These are phyloP conservation scores for Acropora yongei DNA, from an alignment of 64 coral and sea anemone species.

Conservation along the genomic window DNA sequence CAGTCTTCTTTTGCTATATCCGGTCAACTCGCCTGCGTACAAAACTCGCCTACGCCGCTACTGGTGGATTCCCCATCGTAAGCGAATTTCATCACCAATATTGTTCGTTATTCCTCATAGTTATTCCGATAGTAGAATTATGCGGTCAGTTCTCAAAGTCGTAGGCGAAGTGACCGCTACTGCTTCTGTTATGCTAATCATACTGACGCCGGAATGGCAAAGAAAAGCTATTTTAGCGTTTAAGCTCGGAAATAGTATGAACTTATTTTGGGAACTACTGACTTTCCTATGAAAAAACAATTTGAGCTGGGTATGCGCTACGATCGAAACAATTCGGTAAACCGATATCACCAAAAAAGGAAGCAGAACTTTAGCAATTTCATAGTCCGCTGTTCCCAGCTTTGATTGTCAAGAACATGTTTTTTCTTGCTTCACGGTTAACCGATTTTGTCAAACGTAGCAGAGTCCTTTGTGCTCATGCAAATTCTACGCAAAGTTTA, in stretches of 20 bases:
- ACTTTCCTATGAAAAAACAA: too few species aligned
- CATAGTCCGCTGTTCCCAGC: background rate
- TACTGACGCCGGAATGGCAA: background rate
- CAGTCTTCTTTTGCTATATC: too few species aligned
- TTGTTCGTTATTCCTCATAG: too few species aligned
- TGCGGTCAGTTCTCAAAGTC: too few species aligned
- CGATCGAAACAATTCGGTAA: background rate
- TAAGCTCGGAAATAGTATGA: background rate
- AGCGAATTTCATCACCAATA: too few species aligned
- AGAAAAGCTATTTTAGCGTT: background rate
- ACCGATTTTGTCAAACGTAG: conserved; percentile 13
- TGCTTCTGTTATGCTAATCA: conserved; percentile 29
- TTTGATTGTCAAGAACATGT: background rate
- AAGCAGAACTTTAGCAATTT: background rate
- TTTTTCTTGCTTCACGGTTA: conserved; percentile 33
- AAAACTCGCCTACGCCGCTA: too few species aligned
- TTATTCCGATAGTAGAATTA: background rate
- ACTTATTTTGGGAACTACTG: background rate
- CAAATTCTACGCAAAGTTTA: conserved; percentile 15
- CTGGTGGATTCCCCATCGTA: too few species aligned
- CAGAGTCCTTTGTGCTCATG: conserved; percentile 15
- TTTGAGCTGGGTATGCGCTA: background rate
- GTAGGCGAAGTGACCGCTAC: too few species aligned
- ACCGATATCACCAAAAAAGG: background rate
- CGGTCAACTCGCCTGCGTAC: background rate